A percentile compares a stretch with the other conserved stretches of the same genome.
These are phyloP conservation scores for Tiaroga cobitis DNA, from an alignment of 2,797 vertebrate genomes.

Conservation along the genomic window DNA sequence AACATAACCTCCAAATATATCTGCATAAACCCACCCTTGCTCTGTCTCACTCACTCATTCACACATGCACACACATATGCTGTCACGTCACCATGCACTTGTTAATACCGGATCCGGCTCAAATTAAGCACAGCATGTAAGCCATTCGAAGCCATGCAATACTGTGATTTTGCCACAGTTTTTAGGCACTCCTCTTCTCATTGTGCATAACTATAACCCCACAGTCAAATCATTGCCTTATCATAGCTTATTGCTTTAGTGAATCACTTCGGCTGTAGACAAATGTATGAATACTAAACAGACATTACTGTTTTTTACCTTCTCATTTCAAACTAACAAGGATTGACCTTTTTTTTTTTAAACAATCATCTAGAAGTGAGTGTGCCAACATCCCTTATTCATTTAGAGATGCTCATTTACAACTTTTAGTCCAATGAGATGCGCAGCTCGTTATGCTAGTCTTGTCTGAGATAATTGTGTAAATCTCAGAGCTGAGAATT, in stretches of 20 bases:
- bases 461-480: constrained; percentile 30
- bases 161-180: background rate
- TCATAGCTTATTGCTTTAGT: background rate
- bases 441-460: constrained; percentile 56
- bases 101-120: no score
- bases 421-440: constrained; percentile 18
- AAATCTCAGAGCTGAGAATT: constrained; percentile 54
- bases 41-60: no score
- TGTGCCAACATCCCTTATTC: constrained; percentile 38
- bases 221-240: background rate
- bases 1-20: no score
- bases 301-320: background rate
- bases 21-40: no score
- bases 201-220: background rate
- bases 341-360: background rate
- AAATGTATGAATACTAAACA: background rate
- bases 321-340: background rate
- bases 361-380: background rate
- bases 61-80: no score
- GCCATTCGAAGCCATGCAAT: background rate
- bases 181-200: background rate
- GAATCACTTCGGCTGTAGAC: background rate
- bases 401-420: constrained; percentile 44
- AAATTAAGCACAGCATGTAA: no score
- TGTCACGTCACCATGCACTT: no score